A percentile compares a stretch with the other conserved stretches of the same genome.
Conservation (phyloP, 2,113 vertebrate species). For the Nothobranchius kuhntae region DNA sequence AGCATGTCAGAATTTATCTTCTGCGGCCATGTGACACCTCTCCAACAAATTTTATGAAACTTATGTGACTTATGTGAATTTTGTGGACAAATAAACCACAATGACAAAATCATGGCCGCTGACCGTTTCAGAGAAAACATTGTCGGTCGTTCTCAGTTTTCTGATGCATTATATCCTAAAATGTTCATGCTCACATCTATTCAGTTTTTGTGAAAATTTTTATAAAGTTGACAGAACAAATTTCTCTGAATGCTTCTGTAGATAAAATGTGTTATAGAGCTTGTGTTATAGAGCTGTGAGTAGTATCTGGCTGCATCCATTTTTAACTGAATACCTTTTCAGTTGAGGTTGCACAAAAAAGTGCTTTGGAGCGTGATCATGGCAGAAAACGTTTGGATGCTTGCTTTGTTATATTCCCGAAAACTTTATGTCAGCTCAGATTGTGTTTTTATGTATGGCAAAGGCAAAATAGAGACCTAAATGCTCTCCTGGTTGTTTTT, state of each 20-base stretch:
- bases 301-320: constrained; percentile 12
- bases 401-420: constrained; percentile 1
- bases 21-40: too few species aligned
- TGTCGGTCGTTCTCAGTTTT: too few species aligned
- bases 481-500: constrained; percentile 26
- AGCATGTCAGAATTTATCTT: neutral
- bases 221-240: constrained; percentile 7
- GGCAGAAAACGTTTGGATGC: neutral
- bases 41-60: neutral
- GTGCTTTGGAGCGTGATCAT: neutral
- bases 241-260: constrained; percentile 8
- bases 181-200: constrained; percentile 6
- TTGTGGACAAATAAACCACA: neutral
- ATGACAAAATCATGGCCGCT: neutral
- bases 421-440: constrained; percentile 6
- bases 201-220: too few species aligned
- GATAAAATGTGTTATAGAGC: constrained; percentile 7
- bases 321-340: constrained; percentile 4
- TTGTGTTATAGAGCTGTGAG: neutral
- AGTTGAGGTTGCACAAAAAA: constrained; percentile 1
- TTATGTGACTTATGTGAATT: neutral
- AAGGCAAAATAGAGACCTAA: constrained; percentile 10
- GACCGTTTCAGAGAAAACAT: neutral
- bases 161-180: constrained; percentile 1
- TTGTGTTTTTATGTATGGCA: constrained; percentile 17